These are phyloP conservation scores for Chymomyza costata DNA, from an alignment of 1,140 invertebrate species.

Conservation along the genomic window DNA sequence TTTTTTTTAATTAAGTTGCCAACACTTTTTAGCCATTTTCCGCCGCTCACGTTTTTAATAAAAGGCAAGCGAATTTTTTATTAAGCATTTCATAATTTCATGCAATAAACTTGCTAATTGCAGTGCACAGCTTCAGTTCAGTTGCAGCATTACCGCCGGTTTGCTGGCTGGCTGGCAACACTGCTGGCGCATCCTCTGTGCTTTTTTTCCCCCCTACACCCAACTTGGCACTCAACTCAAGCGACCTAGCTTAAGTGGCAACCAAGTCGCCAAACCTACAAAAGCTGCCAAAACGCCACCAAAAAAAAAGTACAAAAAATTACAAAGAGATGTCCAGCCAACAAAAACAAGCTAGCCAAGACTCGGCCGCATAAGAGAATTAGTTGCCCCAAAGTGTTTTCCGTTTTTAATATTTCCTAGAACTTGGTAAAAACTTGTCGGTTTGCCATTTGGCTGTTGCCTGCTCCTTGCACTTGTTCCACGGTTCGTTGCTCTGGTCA, in stretches of 20 bases:
- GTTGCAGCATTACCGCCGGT: too few species aligned
- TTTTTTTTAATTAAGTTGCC: slow-evolving; percentile 62
- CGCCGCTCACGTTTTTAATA: too few species aligned
- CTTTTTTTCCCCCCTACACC: slow-evolving; percentile 51
- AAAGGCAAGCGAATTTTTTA: slow-evolving; percentile 43
- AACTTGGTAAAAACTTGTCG: slow-evolving; percentile 42
- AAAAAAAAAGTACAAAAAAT: slow-evolving; percentile 31
- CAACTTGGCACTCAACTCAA: slow-evolving; percentile 37
- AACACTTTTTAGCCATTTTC: slow-evolving; percentile 36
- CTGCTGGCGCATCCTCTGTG: too few species aligned
- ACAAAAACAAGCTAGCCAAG: not conserved
- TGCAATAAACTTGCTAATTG: slow-evolving; percentile 73
- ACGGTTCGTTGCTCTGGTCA: slow-evolving; percentile 44
- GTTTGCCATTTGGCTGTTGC: slow-evolving; percentile 28
- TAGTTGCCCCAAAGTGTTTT: slow-evolving; percentile 69
- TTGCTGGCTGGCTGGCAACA: too few species aligned
- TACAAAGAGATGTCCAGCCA: slow-evolving; percentile 27
- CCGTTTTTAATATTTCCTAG: slow-evolving; percentile 67
- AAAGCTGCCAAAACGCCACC: slow-evolving; percentile 50
- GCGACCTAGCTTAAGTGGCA: slow-evolving; percentile 22
- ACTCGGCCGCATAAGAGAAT: slow-evolving; percentile 30
- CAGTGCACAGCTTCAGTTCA: slow-evolving; percentile 20
- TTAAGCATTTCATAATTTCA: slow-evolving; percentile 71
- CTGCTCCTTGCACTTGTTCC: slow-evolving; percentile 36
- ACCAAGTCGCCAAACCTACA: slow-evolving; percentile 41